Evolutionary conservation across 2,113 vertebrate genomes (phyloP).

Genomic region (Mustelus asterias): DNA sequence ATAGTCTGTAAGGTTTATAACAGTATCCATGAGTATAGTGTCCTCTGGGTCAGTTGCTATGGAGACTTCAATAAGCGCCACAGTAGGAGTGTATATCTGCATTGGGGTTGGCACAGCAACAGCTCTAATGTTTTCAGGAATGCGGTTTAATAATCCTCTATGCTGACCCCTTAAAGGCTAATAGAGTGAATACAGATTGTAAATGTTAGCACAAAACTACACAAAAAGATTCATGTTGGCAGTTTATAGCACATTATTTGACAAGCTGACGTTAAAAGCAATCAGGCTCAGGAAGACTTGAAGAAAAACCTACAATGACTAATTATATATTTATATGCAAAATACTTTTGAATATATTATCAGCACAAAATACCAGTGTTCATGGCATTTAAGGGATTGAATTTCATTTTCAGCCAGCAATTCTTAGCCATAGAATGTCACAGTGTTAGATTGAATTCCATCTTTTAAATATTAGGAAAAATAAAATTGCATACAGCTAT

Average conservation of each 20-base stretch:
- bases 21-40: conserved; percentile 35
- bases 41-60: conserved; percentile 37
- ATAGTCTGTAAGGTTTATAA: conserved; percentile 31
- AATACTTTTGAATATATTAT: conserved; percentile 17
- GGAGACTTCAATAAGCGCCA: conserved; percentile 36
- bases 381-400: conserved; percentile 1
- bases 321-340: conserved; percentile 38
- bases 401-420: background rate
- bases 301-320: conserved; percentile 29
- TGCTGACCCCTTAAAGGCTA: conserved; percentile 36
- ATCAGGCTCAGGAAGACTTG: conserved; percentile 1
- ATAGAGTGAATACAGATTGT: conserved; percentile 36
- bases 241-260: conserved; percentile 36
- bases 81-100: conserved; percentile 38
- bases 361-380: background rate
- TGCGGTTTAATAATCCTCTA: conserved; percentile 34
- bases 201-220: conserved; percentile 38
- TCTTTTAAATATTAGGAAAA: background rate
- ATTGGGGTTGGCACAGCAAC: conserved; percentile 36
- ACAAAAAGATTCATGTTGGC: conserved; percentile 38
- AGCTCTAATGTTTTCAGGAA: conserved; percentile 34
- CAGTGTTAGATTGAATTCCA: background rate
- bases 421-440: background rate
- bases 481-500: background rate
- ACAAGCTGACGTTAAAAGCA: conserved; percentile 37